A percentile compares a stretch with the other conserved stretches of the same genome.
phyloP scores from a whole-genome alignment of 2,113 vertebrate species.

The Cynoglossus semilaevis region DNA sequence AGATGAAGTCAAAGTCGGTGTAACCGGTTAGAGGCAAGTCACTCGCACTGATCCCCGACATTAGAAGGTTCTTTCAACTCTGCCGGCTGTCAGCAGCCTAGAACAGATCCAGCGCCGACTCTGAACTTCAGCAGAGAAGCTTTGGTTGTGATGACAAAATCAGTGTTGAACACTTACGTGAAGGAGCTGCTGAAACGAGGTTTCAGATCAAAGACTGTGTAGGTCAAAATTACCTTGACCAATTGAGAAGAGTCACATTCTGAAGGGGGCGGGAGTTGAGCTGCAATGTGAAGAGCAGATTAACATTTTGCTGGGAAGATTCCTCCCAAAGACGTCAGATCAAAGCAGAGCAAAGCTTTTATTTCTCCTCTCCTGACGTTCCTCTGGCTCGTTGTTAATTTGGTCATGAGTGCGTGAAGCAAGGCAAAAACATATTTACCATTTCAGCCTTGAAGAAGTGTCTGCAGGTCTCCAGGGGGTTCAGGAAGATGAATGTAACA shows the following conservation, averaged over 20 bases:
- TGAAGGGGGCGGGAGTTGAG: slow-evolving; percentile 61
- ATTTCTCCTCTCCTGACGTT: slow-evolving; percentile 50
- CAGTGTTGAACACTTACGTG: slow-evolving; percentile 61
- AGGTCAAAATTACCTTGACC: slow-evolving; percentile 78
- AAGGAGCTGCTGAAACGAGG: slow-evolving; percentile 69
- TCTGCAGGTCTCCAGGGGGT: slow-evolving; percentile 16
- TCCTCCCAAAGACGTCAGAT: slow-evolving; percentile 69
- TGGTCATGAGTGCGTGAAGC: slow-evolving; percentile 44
- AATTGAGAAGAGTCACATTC: slow-evolving; percentile 73
- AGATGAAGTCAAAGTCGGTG: slow-evolving; percentile 11
- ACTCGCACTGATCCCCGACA: slow-evolving; percentile 68
- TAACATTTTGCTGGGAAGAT: slow-evolving; percentile 70
- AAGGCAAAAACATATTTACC: slow-evolving; percentile 44
- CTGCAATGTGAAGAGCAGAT: slow-evolving; percentile 73
- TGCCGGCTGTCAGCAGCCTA: slow-evolving; percentile 69
- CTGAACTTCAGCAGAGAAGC: slow-evolving; percentile 57
- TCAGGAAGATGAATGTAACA: slow-evolving; percentile 24
- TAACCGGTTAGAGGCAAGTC: slow-evolving; percentile 71
- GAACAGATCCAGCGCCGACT: slow-evolving; percentile 62
- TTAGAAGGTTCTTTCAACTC: slow-evolving; percentile 74
- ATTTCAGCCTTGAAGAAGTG: slow-evolving; percentile 38
- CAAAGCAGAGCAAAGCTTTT: slow-evolving; percentile 67
- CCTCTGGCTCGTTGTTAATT: slow-evolving; percentile 55
- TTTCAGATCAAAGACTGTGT: slow-evolving; percentile 77
- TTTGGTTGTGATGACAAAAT: slow-evolving; percentile 69